Conservation (phyloP, 2,113 vertebrate species). For the Hemichromis elongatus region DNA sequence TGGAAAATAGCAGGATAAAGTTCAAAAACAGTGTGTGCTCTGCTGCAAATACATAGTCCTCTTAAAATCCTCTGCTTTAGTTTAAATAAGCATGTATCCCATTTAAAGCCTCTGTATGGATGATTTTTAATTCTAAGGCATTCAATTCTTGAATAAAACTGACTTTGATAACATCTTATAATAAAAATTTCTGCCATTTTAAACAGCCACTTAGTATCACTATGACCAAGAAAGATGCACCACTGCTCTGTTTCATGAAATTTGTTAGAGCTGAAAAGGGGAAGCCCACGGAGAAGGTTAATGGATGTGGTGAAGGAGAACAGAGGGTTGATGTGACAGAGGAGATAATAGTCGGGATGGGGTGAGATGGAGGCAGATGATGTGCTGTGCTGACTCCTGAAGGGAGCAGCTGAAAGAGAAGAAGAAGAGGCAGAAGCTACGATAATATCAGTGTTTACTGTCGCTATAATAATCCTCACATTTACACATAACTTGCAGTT, state of each 20-base stretch:
- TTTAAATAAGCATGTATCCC: background rate
- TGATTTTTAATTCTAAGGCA: background rate
- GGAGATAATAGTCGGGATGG: background rate
- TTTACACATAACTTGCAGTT: background rate
- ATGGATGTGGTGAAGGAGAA: background rate
- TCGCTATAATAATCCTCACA: background rate
- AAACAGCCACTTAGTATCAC: background rate
- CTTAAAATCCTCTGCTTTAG: background rate
- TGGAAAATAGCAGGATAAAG: background rate
- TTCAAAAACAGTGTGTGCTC: background rate
- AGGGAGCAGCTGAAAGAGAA: background rate
- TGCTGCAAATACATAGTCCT: background rate
- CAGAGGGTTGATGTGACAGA: background rate
- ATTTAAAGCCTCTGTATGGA: background rate
- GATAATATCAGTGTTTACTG: background rate
- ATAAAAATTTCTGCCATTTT: background rate
- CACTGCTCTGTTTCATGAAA: background rate
- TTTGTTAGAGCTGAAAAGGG: background rate
- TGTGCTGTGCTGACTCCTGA: background rate
- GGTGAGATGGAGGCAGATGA: background rate
- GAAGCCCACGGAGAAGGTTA: background rate
- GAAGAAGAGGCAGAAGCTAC: background rate
- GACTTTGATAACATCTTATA: background rate
- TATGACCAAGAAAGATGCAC: accelerated
- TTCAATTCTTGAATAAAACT: background rate